Evolutionary conservation across 1,140 invertebrate species (phyloP).

Genomic region (Sitophilus oryzae): DNA sequence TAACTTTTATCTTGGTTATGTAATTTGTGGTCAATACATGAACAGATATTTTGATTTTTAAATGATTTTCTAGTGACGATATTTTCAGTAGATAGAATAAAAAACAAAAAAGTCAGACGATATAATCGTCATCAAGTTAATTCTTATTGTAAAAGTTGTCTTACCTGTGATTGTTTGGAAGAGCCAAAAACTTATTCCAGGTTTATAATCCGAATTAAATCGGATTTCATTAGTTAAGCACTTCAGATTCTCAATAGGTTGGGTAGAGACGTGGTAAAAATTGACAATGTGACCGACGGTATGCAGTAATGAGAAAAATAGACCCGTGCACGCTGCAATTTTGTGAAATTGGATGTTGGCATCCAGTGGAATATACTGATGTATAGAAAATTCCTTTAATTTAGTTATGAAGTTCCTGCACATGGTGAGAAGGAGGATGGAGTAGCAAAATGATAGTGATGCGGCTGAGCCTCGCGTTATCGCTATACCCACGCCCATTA

Average conservation of each 20-base stretch:
- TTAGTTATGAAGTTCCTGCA: constrained; percentile 95
- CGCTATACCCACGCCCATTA: constrained; percentile 98
- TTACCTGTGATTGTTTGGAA: constrained; percentile 90
- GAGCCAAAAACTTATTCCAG: constrained; percentile 89
- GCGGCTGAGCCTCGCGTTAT: constrained; percentile 95
- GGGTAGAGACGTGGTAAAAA: constrained; percentile 97
- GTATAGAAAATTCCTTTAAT: constrained; percentile 92
- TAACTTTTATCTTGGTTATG: no score
- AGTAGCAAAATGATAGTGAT: constrained; percentile 94
- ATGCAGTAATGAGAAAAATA: constrained; percentile 90
- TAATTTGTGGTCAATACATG: no score
- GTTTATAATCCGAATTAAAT: constrained; percentile 86
- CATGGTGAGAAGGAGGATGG: constrained; percentile 91
- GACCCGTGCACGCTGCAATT: constrained; percentile 92
- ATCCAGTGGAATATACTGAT: constrained; percentile 96
- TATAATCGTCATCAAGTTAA: no score
- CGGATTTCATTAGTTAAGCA: constrained; percentile 93
- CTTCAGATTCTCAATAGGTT: constrained; percentile 87
- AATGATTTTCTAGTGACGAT: no score
- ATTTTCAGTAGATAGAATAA: no score
- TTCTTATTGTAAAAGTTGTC: no score
- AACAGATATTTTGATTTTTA: no score
- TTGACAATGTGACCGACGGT: constrained; percentile 96
- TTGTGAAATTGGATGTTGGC: constrained; percentile 98
- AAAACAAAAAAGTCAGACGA: no score